Evolutionary conservation across 2,113 vertebrate genomes (phyloP), one percentile per base, ranked within the genome.

Genomic region (Xenopus laevis): DNA sequence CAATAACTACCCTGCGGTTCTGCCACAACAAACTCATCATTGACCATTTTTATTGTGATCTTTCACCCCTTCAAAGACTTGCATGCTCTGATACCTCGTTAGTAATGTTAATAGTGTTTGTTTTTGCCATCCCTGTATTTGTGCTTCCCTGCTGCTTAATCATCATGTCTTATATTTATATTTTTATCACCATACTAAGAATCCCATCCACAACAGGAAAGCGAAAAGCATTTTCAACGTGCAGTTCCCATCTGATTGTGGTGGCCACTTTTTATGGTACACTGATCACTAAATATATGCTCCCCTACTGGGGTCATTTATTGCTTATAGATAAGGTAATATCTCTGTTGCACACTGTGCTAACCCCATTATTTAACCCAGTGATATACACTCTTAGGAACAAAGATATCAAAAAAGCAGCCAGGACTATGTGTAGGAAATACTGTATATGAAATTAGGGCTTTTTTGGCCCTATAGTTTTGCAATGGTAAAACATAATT

Each of bases 201-300:
- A 82, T 84, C 71, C 53, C 77, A 0, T 80, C 81, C 0, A 77
- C 69, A 0, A 7, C 77, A 0, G 77, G 82, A 23, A 79, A 60
- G 2, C 0, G 0, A 4, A 87, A 88, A 21, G 81, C 83, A 12
- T 77, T 89, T 58, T 85, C 83, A 1, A 86, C 86, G 18, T 86
- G 83, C 0, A 68, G 80, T 40, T 81, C 84, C 17, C 87, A 87
- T 61, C 66, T 87, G 12, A 67, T 60, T 0, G 80, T 87, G 11
- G 78, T 87, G 44, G 74, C 78, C 13, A 79, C 81, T 21, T 83
- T 86, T 70, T 86, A 86, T 47, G 80, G 83, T 5, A 81, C 80
- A 20, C 73, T 78, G 8, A 73, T 85, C 63, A 80, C 87, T 73
- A 86, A 81, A 76, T 86, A 86, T 4, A 81, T 80, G 65, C 72